Conservation (phyloP, 2,888 invertebrate genomes). For the Cactoblastis cactorum region DNA sequence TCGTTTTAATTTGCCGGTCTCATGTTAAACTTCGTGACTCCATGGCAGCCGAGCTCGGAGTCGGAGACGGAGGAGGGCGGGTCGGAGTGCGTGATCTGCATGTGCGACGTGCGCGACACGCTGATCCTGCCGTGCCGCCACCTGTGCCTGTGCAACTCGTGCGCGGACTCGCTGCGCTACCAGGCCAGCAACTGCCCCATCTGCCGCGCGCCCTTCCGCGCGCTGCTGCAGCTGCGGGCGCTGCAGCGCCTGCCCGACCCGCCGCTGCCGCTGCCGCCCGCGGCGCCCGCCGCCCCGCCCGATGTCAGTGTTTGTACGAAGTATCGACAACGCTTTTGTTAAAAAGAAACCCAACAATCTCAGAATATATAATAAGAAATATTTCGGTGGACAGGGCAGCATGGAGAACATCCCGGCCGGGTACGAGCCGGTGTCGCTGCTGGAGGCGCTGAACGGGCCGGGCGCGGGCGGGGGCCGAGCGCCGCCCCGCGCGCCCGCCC, state of each 20-base stretch:
- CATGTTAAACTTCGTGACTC: too few relatives aligned
- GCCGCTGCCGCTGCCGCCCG: constrained; percentile 37
- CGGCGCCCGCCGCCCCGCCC: constrained; percentile 50
- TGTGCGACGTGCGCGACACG: constrained; percentile 98
- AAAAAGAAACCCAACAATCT: background rate
- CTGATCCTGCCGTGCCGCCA: constrained; percentile 99
- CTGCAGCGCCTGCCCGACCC: constrained; percentile 82
- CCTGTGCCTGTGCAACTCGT: constrained; percentile 97
- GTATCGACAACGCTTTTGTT: too few relatives aligned
- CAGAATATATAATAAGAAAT: too few relatives aligned
- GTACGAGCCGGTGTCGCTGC: constrained; percentile 95
- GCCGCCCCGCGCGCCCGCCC: constrained; percentile 49
- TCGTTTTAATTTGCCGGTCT: too few relatives aligned
- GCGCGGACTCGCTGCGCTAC: constrained; percentile 97
- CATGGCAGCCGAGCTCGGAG: constrained; percentile 78
- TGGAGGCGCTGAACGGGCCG: constrained; percentile 97
- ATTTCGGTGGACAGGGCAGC: constrained; percentile 74
- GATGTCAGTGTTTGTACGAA: constrained; percentile 74
- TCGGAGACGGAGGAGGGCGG: constrained; percentile 96
- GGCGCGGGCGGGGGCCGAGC: constrained; percentile 73
- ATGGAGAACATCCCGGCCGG: constrained; percentile 94
- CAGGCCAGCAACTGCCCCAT: constrained; percentile 99
- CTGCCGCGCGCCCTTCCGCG: constrained; percentile 98
- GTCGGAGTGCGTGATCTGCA: constrained; percentile 99
- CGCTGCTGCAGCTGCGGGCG: constrained; percentile 96